Percentiles rank a stretch among this genome's conserved stretches.
Evolutionary conservation across 2,888 invertebrate species (phyloP).

Genomic region (Phorcus lineatus): DNA sequence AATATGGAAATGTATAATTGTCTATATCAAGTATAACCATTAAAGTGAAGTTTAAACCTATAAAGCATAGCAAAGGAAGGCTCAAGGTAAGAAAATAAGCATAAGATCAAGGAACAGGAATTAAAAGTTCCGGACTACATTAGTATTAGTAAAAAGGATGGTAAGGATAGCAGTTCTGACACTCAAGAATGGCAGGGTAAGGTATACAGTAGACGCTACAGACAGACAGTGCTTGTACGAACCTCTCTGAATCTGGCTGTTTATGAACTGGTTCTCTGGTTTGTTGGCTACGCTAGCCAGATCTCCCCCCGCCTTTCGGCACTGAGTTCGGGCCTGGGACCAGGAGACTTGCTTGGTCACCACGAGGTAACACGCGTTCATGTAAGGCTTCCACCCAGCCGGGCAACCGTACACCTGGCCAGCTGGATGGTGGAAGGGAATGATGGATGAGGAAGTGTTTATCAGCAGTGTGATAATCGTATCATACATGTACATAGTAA

Average conservation of each 20-base stretch:
- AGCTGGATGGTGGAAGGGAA: slow-evolving; percentile 28
- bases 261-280: slow-evolving; percentile 49
- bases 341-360: slow-evolving; percentile 42
- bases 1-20: too few species aligned
- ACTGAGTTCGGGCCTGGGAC: slow-evolving; percentile 41
- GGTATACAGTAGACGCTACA: too few species aligned
- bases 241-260: slow-evolving; percentile 55
- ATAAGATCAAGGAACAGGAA: too few species aligned
- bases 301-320: slow-evolving; percentile 46
- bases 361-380: slow-evolving; percentile 48
- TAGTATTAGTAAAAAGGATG: too few species aligned
- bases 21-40: too few species aligned
- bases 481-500: not conserved
- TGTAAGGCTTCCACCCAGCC: slow-evolving; percentile 53
- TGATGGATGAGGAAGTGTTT: not conserved
- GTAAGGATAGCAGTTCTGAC: too few species aligned
- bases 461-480: not conserved
- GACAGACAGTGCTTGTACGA: not conserved
- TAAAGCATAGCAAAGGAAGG: too few species aligned
- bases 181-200: too few species aligned
- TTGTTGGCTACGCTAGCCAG: slow-evolving; percentile 46
- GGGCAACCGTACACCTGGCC: slow-evolving; percentile 55
- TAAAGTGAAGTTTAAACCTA: too few species aligned
- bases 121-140: too few species aligned
- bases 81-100: too few species aligned